Evolutionary conservation across 1,140 invertebrate species (phyloP).

Genomic region (Psix sp.): DNA sequence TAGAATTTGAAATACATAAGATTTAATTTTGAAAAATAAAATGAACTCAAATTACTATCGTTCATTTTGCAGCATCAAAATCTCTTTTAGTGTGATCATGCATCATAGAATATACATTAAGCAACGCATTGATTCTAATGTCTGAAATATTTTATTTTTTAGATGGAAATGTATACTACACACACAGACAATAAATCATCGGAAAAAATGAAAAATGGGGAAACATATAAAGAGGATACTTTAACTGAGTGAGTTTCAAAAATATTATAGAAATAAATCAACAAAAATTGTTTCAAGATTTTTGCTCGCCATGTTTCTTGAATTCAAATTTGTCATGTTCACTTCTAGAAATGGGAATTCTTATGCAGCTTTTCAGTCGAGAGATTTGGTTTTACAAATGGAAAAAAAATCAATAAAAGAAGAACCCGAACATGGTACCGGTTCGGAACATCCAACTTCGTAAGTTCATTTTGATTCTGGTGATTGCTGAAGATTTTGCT

Average conservation of each 20-base stretch:
- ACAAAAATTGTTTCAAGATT: background rate
- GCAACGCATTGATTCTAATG: background rate
- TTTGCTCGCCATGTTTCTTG: background rate
- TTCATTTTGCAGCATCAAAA: no score
- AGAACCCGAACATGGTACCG: constrained; percentile 69
- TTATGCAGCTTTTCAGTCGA: constrained; percentile 76
- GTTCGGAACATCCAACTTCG: constrained; percentile 77
- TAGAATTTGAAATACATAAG: no score
- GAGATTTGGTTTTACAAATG: constrained; percentile 75
- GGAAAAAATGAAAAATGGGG: constrained; percentile 61
- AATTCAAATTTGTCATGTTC: background rate
- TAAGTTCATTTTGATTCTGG: constrained; percentile 63
- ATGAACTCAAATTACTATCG: no score
- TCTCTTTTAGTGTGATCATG: no score
- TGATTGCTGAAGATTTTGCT: no score
- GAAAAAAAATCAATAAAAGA: constrained; percentile 65
- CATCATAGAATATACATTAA: background rate
- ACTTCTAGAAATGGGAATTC: constrained; percentile 66
- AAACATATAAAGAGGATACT: constrained; percentile 62
- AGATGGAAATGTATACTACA: constrained; percentile 73
- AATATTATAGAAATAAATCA: background rate
- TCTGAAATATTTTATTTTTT: constrained; percentile 29
- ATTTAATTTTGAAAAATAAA: no score
- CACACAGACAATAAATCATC: constrained; percentile 50
- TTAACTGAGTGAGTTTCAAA: constrained; percentile 64